These are phyloP conservation scores for Nibea albiflora DNA, from an alignment of 2,113 vertebrate genomes.

Conservation along the genomic window DNA sequence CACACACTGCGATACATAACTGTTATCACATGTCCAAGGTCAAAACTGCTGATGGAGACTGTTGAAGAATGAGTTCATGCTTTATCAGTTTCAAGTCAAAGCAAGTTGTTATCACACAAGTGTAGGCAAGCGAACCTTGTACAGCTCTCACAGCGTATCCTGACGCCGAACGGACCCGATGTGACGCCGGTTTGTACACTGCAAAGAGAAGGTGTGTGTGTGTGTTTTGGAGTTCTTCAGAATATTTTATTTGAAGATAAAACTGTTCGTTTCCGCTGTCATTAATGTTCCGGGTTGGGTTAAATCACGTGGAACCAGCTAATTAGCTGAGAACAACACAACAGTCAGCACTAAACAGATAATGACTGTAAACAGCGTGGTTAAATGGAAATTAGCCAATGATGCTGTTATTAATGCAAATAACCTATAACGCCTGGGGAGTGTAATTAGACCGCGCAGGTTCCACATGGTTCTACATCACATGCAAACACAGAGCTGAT, in stretches of 20 bases:
- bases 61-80: no score
- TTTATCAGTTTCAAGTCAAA: no score
- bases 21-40: no score
- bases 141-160: not conserved
- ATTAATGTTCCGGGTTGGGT: not conserved
- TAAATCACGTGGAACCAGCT: slow-evolving; percentile 25
- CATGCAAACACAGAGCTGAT: not conserved
- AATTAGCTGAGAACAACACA: slow-evolving; percentile 30
- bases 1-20: no score
- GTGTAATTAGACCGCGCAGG: slow-evolving; percentile 32
- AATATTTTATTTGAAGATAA: no score
- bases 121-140: no score
- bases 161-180: no score
- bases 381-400: slow-evolving; percentile 40
- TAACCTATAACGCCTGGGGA: slow-evolving; percentile 18
- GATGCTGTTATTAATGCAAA: slow-evolving; percentile 42
- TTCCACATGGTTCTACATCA: not conserved
- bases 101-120: no score
- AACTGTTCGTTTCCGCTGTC: not conserved
- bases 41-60: no score
- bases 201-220: not conserved
- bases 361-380: slow-evolving; percentile 8
- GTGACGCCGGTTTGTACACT: not conserved
- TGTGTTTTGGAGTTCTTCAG: not conserved
- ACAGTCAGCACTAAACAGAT: slow-evolving; percentile 18